phyloP scores from a whole-genome alignment of 2,113 vertebrate genomes.

The Rhegmatorhina hoffmannsi region DNA sequence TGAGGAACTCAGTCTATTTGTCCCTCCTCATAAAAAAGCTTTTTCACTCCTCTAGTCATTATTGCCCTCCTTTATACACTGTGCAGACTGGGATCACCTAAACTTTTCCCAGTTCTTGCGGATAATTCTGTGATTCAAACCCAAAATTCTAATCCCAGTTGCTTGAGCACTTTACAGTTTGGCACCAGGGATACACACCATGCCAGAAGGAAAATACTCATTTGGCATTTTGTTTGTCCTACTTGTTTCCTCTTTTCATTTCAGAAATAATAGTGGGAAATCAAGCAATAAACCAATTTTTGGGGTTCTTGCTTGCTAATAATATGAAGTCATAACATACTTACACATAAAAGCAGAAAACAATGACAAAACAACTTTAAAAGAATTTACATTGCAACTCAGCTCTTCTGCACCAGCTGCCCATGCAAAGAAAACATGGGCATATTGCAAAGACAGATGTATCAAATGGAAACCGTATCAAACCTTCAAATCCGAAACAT shows the following conservation, averaged over 20 bases:
- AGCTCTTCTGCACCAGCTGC: not conserved
- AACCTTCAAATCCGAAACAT: rapidly evolving
- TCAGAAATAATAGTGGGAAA: not conserved
- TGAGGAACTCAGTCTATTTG: not conserved
- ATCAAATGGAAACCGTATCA: not conserved
- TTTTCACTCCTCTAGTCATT: not conserved
- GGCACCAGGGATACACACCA: not conserved
- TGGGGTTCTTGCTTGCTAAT: not conserved
- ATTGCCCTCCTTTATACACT: not conserved
- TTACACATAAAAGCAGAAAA: not conserved
- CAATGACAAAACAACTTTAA: not conserved
- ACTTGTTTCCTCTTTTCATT: not conserved
- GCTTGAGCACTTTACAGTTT: not conserved
- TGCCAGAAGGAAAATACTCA: not conserved
- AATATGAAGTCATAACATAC: not conserved
- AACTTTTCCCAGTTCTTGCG: not conserved
- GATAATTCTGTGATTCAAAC: not conserved
- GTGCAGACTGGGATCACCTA: not conserved
- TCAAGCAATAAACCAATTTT: not conserved
- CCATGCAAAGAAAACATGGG: not conserved
- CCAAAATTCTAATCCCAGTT: not conserved
- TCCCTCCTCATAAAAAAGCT: not conserved
- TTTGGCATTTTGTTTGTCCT: not conserved
- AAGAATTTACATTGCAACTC: not conserved
- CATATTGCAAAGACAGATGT: not conserved